Evolutionary conservation across 2,113 vertebrate species (phyloP), one percentile per base, ranked within the genome.

Genomic region (Cyanistes caeruleus): DNA sequence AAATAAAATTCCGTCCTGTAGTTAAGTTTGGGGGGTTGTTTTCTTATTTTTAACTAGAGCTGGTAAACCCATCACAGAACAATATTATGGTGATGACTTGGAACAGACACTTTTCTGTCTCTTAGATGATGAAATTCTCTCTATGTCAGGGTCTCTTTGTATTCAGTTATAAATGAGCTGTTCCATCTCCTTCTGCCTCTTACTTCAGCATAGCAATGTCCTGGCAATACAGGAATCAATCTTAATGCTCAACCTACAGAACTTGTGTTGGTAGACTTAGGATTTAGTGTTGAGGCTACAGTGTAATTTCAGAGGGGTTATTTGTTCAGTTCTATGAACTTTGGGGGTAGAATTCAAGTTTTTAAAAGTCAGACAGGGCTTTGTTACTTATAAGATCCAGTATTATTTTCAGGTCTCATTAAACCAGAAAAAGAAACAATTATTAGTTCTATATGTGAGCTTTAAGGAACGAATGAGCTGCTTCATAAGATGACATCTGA

Each of bases 81-180:
- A 58, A 24, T 68, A 3, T 24, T n/a, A 11, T 5, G 25, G 11
- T 27, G 21, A 11, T 1, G 24, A 17, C 33, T 69, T 46, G 21
- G 18, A 87, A 89, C 68, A 86, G 18, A 39, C 0, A 2, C 4
- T 33, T 3, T 41, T 87, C 39, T 58, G 2, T 48, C 19, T 81
- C 24, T 27, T 11, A 46, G 13, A 37, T 37, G 1, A 33, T 63
- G 15, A 41, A 76, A 73, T 44, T 46, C 0, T 73, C 25, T 67
- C 6, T 49, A 0, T 52, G 8, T 33, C 35, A 9, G 13, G 6
- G 48, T 84, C 15, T 43, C 13, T 70, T 41, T 2, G 0, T 28
- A 44, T 88, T 81, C 10, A 27, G 72, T 60, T 84, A 23, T 5
- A 94, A 70, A 65, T 35, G 2, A 78, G 55, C 16, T 48, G 13